Percentiles rank a stretch among this genome's conserved stretches.
phyloP scores from a whole-genome alignment of 2,888 invertebrate genomes.

The Drosophila recens region DNA sequence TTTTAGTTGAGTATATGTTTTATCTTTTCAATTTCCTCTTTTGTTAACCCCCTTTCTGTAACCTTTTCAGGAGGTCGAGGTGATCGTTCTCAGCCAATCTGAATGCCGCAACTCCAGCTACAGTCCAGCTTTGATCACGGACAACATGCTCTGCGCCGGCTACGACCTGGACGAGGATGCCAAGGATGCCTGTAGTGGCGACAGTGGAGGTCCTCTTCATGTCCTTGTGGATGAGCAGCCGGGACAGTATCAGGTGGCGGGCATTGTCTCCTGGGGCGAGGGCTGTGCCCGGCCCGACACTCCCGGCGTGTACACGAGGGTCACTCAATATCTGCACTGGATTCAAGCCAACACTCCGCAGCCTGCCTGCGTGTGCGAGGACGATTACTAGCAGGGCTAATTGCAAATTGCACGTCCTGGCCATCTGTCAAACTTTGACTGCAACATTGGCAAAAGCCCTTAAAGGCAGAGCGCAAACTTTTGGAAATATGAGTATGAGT shows the following conservation, averaged over 20 bases:
- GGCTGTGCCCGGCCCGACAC: constrained; percentile 63
- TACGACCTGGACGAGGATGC: constrained; percentile 34
- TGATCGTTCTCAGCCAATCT: constrained; percentile 55
- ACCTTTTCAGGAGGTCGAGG: constrained; percentile 80
- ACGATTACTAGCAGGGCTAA: constrained; percentile 46
- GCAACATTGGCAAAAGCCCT: constrained; percentile 22
- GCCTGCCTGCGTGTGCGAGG: constrained; percentile 63
- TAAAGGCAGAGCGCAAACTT: constrained; percentile 49
- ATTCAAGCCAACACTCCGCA: constrained; percentile 44
- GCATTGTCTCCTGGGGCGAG: constrained; percentile 72
- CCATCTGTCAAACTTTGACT: constrained; percentile 57
- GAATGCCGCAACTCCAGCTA: constrained; percentile 57
- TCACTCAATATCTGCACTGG: constrained; percentile 62
- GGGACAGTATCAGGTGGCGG: constrained; percentile 65
- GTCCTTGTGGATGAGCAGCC: constrained; percentile 41
- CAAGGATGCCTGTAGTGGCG: constrained; percentile 61
- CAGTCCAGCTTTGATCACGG: constrained; percentile 65
- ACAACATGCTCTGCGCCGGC: constrained; percentile 80
- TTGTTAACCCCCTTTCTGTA: not conserved
- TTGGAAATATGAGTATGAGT: constrained; percentile 31
- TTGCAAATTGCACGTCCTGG: constrained; percentile 33
- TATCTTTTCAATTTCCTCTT: not conserved
- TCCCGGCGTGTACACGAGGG: constrained; percentile 70
- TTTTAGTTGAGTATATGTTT: constrained; percentile 76
- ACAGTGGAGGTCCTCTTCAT: constrained; percentile 66